A percentile compares a stretch with the other conserved stretches of the same genome.
phyloP scores from a whole-genome alignment of 1,140 invertebrate species.

The Theocolax elegans region DNA sequence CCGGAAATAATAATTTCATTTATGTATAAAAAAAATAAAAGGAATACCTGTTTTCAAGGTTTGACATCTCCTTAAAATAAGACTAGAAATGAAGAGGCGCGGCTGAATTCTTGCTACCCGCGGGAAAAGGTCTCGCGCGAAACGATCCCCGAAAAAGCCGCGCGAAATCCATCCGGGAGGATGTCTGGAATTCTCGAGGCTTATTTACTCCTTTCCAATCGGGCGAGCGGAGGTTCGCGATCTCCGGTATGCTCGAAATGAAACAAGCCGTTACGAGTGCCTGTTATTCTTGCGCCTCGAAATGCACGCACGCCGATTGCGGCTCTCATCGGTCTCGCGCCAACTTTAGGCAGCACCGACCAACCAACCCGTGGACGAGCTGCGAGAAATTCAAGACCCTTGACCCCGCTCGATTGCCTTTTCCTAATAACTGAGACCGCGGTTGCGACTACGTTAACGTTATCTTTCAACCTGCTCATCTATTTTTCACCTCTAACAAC shows the following conservation, averaged over 20 bases:
- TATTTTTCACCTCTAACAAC: too few species aligned
- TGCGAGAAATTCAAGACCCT: too few species aligned
- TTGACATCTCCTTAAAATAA: neutral
- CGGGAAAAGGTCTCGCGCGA: slow-evolving; percentile 8
- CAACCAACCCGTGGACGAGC: too few species aligned
- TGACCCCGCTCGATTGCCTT: neutral
- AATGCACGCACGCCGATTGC: neutral
- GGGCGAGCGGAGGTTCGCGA: neutral
- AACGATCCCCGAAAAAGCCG: slow-evolving; percentile 22
- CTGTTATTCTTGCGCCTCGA: neutral
- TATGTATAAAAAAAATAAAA: too few species aligned
- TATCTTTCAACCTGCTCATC: too few species aligned
- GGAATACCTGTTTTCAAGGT: neutral
- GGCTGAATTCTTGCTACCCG: slow-evolving; percentile 8
- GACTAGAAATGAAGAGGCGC: neutral
- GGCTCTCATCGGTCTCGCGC: slow-evolving; percentile 9
- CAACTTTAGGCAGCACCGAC: slow-evolving; percentile 29
- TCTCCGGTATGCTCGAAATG: slow-evolving; percentile 19
- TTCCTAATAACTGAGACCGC: neutral
- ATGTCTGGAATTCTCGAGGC: slow-evolving; percentile 22
- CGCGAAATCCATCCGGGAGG: slow-evolving; percentile 9
- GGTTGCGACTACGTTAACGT: too few species aligned
- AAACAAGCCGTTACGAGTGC: slow-evolving; percentile 30
- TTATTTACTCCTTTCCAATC: slow-evolving; percentile 38
- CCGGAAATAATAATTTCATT: neutral